Percentiles rank a stretch among this genome's conserved stretches.
Evolutionary conservation across 1,140 invertebrate genomes (phyloP).

Genomic region (Cydia fagiglandana): DNA sequence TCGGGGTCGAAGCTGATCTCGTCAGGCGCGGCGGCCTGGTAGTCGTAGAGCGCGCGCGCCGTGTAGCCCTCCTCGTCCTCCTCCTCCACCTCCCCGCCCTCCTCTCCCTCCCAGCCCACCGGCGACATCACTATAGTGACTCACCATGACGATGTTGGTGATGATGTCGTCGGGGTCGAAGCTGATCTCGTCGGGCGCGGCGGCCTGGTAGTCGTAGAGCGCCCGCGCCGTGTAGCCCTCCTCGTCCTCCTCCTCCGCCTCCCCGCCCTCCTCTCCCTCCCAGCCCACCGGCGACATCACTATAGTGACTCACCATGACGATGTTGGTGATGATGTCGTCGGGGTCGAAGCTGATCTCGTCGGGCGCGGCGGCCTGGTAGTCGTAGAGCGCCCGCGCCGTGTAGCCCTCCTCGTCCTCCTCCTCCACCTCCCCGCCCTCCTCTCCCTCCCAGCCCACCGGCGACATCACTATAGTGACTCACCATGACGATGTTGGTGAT

Average conservation of each 20-base stretch:
- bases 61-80: constrained; percentile 82
- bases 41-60: constrained; percentile 94
- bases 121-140: not conserved
- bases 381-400: constrained; percentile 93
- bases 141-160: constrained; percentile 94
- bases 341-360: constrained; percentile 97
- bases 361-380: constrained; percentile 95
- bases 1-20: constrained; percentile 76
- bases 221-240: constrained; percentile 87
- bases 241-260: constrained; percentile 79
- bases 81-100: not conserved
- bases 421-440: constrained; percentile 64
- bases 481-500: not conserved
- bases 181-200: constrained; percentile 95
- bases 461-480: not conserved
- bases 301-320: constrained; percentile 84
- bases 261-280: not conserved
- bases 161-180: constrained; percentile 97
- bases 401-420: constrained; percentile 80
- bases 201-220: constrained; percentile 95
- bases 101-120: not conserved
- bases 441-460: too few species aligned
- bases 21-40: constrained; percentile 95
- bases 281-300: too few species aligned
- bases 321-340: constrained; percentile 96